Conservation (phyloP, 2,888 invertebrate species). For the Limnephilus lunatus region DNA sequence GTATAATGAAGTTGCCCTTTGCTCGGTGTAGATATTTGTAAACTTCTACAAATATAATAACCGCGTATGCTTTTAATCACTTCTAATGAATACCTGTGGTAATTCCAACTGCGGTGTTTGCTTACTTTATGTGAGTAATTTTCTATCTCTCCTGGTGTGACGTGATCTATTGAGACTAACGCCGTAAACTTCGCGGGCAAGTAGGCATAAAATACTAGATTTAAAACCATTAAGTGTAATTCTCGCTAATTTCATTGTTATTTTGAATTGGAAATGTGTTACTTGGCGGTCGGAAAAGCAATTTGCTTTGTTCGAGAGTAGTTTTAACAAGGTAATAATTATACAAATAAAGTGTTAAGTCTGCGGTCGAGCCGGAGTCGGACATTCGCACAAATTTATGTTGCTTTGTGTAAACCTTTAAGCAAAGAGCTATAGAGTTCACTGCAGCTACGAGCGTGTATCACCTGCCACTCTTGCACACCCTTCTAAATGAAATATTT, state of each 20-base stretch:
- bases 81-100: conserved; percentile 23
- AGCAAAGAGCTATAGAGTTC: neutral
- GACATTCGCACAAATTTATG: neutral
- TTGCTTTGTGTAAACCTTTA: conserved; percentile 2
- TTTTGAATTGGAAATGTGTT: neutral
- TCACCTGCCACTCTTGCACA: neutral
- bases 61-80: conserved; percentile 26
- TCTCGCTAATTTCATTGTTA: neutral
- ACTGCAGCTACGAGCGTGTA: neutral
- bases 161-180: conserved; percentile 4
- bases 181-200: neutral
- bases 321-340: conserved; percentile 2
- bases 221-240: neutral
- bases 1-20: conserved; percentile 5
- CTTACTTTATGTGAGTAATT: conserved; percentile 33
- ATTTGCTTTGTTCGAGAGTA: neutral
- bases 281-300: neutral
- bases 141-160: neutral
- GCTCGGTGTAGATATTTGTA: conserved; percentile 21
- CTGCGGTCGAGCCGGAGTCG: neutral
- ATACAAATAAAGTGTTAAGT: conserved; percentile 2
- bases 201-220: neutral
- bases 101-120: conserved; percentile 25
- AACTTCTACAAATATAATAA: conserved; percentile 10
- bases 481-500: neutral